phyloP scores from a whole-genome alignment of 2,888 invertebrate species.

The Caenorhabditis doughertyi region DNA sequence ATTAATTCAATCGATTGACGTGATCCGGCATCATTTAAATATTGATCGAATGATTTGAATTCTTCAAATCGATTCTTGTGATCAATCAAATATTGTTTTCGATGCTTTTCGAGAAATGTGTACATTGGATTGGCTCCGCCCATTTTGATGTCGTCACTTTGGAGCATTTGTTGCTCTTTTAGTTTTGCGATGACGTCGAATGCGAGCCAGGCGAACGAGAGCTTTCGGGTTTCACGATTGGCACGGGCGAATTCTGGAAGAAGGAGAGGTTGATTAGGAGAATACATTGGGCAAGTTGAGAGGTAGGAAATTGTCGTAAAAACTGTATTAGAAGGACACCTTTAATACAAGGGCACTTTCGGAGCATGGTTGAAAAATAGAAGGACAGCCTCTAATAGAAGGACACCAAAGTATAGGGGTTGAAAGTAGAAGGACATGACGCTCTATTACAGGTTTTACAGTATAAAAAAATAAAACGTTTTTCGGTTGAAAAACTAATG shows the following conservation, averaged over 20 bases:
- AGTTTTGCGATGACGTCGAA: constrained; percentile 75
- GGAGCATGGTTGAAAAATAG: no score
- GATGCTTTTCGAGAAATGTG: constrained; percentile 23
- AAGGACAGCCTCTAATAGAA: no score
- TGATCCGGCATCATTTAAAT: background rate
- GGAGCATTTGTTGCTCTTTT: constrained; percentile 7
- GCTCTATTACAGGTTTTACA: no score
- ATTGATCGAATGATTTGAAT: background rate
- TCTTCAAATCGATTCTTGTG: background rate
- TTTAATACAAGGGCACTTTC: no score
- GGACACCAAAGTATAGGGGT: no score
- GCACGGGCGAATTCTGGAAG: constrained; percentile 52
- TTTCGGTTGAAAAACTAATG: no score
- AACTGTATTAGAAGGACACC: no score
- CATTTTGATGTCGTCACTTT: background rate
- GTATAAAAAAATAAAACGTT: no score
- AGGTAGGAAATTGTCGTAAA: no score
- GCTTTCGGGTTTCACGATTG: constrained; percentile 56
- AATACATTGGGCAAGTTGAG: no score
- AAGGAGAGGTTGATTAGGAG: no score
- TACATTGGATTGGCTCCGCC: constrained; percentile 29
- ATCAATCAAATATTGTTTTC: constrained; percentile 28
- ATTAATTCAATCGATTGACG: background rate
- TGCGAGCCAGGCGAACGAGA: constrained; percentile 79
- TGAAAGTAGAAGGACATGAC: no score